Base-by-base conservation (phyloP, 1,140 invertebrate genomes). In the Tetragonula clypearis region DNA sequence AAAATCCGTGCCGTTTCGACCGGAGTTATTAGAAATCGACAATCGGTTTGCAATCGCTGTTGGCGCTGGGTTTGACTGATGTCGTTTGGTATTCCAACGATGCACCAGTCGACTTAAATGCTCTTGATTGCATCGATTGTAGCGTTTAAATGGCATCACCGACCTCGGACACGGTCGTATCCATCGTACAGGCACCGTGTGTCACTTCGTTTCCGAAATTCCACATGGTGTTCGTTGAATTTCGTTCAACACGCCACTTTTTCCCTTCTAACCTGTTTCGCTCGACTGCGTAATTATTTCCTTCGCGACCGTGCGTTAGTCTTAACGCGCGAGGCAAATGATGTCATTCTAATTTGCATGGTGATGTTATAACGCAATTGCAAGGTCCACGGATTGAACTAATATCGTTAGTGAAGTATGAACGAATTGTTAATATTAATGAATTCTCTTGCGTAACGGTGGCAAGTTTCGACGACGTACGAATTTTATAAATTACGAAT, bases 51-150 rank as follows among this genome's bases (percentile, higher is more conserved):
- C 73, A 15, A 53, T 74, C 17, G 12, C 30, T 30, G 5, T 49
- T 26, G 12, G 9, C 14, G 12, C 11, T 30, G 49, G 69, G 5
- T 73, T 49, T 49, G 9, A 58, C 12, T 4, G 19, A 21, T 12
- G 12, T 62, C 58, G 58, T 41, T 81, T 74, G 41, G 21, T 82
- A 74, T 65, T 82, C 79, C n/a, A 55, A 1, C 26, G 71, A 53
- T 26, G 35, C 69, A 3, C 41, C 55, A 12, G 35, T 58, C 35
- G 62, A 65, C 35, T 74, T 82, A 65, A 82, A 74, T 53, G 56
- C 12, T 62, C n/a, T 30, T 82, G 71, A 82, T 82, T 82, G 79
- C 79, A 82, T 82, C 69, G 71, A 74, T 82, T 82, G 79, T 82
- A 65, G 21, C 41, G 56, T 60, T 62, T 30, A 62, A 49, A 35